Conservation (phyloP, 2,888 invertebrate genomes). For the Nomada lathburiana region DNA sequence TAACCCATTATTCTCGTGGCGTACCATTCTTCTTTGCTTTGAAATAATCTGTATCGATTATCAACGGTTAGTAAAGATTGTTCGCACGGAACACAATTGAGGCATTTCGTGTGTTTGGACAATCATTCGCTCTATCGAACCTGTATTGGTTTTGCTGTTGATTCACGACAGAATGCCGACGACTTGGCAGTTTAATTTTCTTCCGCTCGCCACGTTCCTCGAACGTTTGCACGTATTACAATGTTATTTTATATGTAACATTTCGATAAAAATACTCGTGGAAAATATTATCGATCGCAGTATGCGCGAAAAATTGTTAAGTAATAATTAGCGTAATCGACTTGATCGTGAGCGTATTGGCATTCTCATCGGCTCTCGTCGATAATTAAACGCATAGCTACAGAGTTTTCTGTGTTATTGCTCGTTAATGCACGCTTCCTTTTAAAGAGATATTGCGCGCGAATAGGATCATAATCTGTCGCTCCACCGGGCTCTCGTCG, state of each 20-base stretch:
- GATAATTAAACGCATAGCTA: neutral
- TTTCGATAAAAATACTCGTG: slow-evolving; percentile 32
- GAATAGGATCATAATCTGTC: no score
- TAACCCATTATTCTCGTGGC: no score
- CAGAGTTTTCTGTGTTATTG: neutral
- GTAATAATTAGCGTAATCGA: slow-evolving; percentile 22
- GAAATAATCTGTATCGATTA: neutral
- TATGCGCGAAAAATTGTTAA: slow-evolving; percentile 13
- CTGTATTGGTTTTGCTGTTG: neutral
- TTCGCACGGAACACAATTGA: slow-evolving; percentile 13
- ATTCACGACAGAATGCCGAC: slow-evolving; percentile 21
- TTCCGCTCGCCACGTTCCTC: neutral
- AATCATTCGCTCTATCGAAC: neutral
- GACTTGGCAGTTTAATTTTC: slow-evolving; percentile 27
- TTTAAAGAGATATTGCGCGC: neutral
- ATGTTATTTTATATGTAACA: slow-evolving; percentile 10
- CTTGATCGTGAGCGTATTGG: neutral
- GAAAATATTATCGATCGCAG: slow-evolving; percentile 22
- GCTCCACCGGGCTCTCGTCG: neutral
- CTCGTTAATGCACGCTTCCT: neutral
- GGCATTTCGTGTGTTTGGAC: slow-evolving; percentile 11
- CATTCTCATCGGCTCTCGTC: neutral
- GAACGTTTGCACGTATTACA: neutral
- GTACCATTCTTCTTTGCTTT: neutral
- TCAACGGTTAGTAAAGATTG: neutral